These are phyloP conservation scores for Corynorhinus townsendii DNA, from an alignment of 2,113 vertebrate genomes.

Conservation along the genomic window DNA sequence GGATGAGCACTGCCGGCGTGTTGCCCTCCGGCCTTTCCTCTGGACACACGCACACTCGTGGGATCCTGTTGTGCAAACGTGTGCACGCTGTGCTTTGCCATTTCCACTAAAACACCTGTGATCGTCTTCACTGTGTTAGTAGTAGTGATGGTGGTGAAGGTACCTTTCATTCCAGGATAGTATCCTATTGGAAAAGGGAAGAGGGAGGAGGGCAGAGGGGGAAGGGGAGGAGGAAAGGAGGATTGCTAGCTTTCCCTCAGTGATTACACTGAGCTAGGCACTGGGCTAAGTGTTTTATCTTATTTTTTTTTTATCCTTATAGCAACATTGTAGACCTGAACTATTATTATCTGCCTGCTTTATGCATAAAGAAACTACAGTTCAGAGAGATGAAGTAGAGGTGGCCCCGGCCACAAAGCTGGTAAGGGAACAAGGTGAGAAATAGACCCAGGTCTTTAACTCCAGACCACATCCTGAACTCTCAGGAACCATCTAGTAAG, in stretches of 20 bases:
- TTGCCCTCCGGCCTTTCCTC: neutral
- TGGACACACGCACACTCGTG: neutral
- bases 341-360: neutral
- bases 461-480: neutral
- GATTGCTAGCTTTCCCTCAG: fast-evolving
- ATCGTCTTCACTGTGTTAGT: neutral
- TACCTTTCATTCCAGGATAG: neutral
- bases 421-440: neutral
- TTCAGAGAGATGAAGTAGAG: neutral
- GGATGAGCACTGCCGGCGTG: neutral
- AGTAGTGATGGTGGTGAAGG: neutral
- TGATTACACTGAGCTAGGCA: neutral
- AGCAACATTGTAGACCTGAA: neutral
- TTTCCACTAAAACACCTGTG: neutral
- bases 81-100: neutral
- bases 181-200: neutral
- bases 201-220: neutral
- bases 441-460: neutral
- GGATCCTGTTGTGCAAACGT: neutral
- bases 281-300: neutral
- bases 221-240: too few species aligned
- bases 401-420: neutral
- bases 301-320: neutral
- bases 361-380: neutral
- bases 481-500: neutral